These are phyloP conservation scores for Isaurus tuberculatus DNA, from an alignment of 92 coral and sea anemone species.

Conservation along the genomic window DNA sequence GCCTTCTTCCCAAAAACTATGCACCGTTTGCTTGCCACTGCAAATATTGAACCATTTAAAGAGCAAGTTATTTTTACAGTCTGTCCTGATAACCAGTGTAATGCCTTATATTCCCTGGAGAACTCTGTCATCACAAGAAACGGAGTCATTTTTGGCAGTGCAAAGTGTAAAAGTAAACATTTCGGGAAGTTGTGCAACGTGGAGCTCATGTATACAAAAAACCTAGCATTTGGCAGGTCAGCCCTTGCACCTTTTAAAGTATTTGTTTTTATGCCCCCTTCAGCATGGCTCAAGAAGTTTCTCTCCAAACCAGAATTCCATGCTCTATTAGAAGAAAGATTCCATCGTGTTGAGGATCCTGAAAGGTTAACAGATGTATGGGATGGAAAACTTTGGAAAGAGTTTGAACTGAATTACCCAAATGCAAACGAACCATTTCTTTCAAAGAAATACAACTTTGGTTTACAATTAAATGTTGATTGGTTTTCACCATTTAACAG, in stretches of 20 bases:
- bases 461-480: slow-evolving; percentile 44
- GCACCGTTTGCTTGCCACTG: slow-evolving; percentile 21
- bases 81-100: slow-evolving; percentile 51
- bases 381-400: slow-evolving; percentile 47
- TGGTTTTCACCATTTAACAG: slow-evolving; percentile 50
- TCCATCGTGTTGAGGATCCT: slow-evolving; percentile 11
- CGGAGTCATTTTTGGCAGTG: slow-evolving; percentile 8
- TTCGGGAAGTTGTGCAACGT: slow-evolving; percentile 28
- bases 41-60: slow-evolving; percentile 21
- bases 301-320: slow-evolving; percentile 38
- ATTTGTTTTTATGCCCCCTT: slow-evolving; percentile 53
- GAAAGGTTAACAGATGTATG: slow-evolving; percentile 39
- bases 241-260: slow-evolving; percentile 39
- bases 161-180: slow-evolving; percentile 24
- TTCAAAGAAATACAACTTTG: slow-evolving; percentile 25
- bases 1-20: slow-evolving; percentile 46
- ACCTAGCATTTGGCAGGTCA: slow-evolving; percentile 27
- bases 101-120: slow-evolving; percentile 38
- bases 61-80: slow-evolving; percentile 11
- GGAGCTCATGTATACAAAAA: slow-evolving; percentile 40
- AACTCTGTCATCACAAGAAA: slow-evolving; percentile 10
- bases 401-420: slow-evolving; percentile 25
- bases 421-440: slow-evolving; percentile 24
- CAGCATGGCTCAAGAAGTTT: slow-evolving; percentile 48
- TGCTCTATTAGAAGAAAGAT: slow-evolving; percentile 13